Conservation (phyloP, 1,140 invertebrate genomes). For the Augochlora pura region DNA sequence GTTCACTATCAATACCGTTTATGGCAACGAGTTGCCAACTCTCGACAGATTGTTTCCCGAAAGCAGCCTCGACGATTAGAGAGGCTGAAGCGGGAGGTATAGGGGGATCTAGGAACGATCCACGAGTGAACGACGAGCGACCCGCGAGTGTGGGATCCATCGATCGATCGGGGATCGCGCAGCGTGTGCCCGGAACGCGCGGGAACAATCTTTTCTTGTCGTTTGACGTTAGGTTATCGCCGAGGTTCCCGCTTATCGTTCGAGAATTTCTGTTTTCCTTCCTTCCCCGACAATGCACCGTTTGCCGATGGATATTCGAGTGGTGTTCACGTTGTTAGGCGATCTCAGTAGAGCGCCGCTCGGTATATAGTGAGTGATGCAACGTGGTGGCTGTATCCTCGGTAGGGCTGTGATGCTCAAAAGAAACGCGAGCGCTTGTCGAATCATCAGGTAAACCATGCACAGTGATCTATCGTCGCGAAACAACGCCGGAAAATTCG, state of each 20-base stretch:
- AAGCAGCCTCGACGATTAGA: not conserved
- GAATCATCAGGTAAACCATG: constrained; percentile 62
- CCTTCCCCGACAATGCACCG: constrained; percentile 30
- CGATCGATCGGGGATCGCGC: constrained; percentile 1
- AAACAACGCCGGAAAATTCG: not conserved
- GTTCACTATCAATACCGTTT: too few species aligned
- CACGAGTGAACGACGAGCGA: not conserved
- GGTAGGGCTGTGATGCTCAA: constrained; percentile 54
- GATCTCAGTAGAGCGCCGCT: constrained; percentile 46
- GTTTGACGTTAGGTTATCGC: constrained; percentile 53
- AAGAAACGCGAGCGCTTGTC: constrained; percentile 48
- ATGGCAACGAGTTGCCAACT: not conserved
- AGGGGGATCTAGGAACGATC: too few species aligned
- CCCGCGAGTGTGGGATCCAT: not conserved
- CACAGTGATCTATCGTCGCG: too few species aligned
- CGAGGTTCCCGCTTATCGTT: constrained; percentile 53
- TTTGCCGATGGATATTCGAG: constrained; percentile 15
- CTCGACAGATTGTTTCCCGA: not conserved
- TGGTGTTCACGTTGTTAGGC: not conserved
- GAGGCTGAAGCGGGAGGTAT: not conserved
- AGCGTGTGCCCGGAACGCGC: not conserved
- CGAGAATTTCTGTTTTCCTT: constrained; percentile 35
- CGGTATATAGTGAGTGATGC: constrained; percentile 68
- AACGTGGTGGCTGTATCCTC: constrained; percentile 59
- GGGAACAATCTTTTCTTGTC: constrained; percentile 16